phyloP scores from a whole-genome alignment of 2,797 vertebrate genomes.

The Pseudocheirus occidentalis region DNA sequence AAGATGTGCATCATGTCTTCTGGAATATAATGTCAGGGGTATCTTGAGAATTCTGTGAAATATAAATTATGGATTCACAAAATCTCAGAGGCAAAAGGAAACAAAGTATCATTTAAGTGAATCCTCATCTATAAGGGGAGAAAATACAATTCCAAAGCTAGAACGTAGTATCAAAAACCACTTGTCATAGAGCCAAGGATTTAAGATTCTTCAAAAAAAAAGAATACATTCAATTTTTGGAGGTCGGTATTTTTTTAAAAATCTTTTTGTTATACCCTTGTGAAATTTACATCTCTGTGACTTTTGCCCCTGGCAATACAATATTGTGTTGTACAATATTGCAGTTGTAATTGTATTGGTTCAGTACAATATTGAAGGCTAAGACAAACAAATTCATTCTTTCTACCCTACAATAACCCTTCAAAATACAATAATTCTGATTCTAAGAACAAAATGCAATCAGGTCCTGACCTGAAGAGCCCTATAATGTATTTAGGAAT shows the following conservation, averaged over 20 bases:
- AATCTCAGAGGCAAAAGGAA: neutral
- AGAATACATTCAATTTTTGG: neutral
- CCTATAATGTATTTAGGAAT: neutral
- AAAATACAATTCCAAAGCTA: neutral
- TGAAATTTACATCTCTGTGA: neutral
- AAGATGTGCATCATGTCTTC: neutral
- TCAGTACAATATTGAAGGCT: neutral
- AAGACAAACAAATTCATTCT: neutral
- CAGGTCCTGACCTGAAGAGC: neutral
- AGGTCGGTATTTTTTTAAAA: neutral
- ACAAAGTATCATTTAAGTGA: neutral
- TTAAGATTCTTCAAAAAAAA: neutral
- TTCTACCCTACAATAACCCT: neutral
- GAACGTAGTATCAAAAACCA: neutral
- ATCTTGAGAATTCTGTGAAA: neutral
- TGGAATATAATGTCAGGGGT: neutral
- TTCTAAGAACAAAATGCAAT: neutral
- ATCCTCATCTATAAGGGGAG: neutral
- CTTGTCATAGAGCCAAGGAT: neutral
- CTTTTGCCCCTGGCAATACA: neutral
- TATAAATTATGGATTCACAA: neutral
- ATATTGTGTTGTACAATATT: no score
- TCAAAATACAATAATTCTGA: neutral
- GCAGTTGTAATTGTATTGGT: no score
- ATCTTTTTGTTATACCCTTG: neutral